phyloP scores from a whole-genome alignment of 2,888 invertebrate species.

The Lithophane ornitopus region DNA sequence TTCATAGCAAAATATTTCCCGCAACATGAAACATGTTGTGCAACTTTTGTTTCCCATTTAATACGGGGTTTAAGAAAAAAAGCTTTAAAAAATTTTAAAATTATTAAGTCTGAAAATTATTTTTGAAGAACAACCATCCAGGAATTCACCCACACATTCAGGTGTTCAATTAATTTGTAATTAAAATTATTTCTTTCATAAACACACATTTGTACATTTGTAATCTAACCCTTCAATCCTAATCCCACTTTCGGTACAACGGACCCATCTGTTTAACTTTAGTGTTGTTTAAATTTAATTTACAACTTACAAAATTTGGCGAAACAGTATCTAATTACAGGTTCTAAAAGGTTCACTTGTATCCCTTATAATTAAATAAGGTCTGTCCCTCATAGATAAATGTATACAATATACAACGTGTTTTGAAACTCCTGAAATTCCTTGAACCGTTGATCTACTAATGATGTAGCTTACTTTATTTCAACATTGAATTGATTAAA shows the following conservation, averaged over 20 bases:
- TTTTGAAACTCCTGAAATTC: conserved; percentile 2
- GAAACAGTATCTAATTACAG: conserved; percentile 66
- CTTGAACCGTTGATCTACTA: background rate
- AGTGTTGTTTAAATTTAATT: conserved; percentile 60
- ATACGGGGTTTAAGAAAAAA: background rate
- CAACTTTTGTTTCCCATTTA: background rate
- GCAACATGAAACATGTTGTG: background rate
- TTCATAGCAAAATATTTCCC: background rate
- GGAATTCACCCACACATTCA: too few species aligned
- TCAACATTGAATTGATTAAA: background rate
- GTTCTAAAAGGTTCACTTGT: conserved; percentile 58
- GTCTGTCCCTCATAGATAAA: conserved; percentile 29
- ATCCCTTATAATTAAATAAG: conserved; percentile 66
- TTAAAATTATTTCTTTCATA: background rate
- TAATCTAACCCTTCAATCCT: conserved; percentile 36
- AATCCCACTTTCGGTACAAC: conserved; percentile 1
- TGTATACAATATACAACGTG: conserved; percentile 34
- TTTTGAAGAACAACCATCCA: background rate
- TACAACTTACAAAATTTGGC: conserved; percentile 46
- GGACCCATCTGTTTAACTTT: conserved; percentile 47
- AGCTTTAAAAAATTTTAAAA: background rate
- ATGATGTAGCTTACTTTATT: background rate
- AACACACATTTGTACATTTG: conserved; percentile 17
- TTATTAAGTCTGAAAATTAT: background rate
- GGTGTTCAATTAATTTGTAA: conserved; percentile 1